Percentiles rank a stretch among this genome's conserved stretches.
phyloP scores from a whole-genome alignment of 2,113 vertebrate species.

The Vanacampus margaritifer region DNA sequence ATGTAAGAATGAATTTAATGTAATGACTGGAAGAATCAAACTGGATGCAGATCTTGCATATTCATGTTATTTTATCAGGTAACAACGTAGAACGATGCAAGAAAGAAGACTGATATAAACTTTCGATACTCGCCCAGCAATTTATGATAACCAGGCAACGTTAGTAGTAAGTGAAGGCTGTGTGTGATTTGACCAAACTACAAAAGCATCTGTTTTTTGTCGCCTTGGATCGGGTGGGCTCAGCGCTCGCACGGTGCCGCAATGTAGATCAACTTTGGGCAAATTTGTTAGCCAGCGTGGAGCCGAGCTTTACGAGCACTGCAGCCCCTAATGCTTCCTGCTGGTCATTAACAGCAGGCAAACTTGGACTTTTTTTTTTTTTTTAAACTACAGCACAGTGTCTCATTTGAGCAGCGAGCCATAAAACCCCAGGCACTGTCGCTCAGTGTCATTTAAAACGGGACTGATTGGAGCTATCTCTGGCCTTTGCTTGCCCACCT shows the following conservation, averaged over 20 bases:
- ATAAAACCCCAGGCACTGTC: conserved; percentile 90
- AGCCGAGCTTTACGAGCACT: conserved; percentile 66
- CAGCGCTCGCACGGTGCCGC: conserved; percentile 17
- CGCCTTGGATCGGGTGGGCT: not conserved
- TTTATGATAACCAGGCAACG: not conserved
- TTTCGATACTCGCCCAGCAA: not conserved
- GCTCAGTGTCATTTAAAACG: conserved; percentile 95
- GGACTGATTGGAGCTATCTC: conserved; percentile 90
- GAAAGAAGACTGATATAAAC: not conserved
- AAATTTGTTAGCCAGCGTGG: conserved; percentile 54
- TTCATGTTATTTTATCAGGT: too few relatives aligned
- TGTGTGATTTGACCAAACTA: not conserved
- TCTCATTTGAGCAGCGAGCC: conserved; percentile 65
- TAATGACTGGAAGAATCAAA: too few relatives aligned
- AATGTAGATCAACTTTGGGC: conserved; percentile 27
- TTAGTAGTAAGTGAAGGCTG: not conserved
- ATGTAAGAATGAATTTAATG: too few relatives aligned
- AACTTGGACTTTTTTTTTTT: conserved; percentile 71
- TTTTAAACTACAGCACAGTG: conserved; percentile 70
- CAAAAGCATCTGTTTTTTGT: too few relatives aligned
- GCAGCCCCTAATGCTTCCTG: conserved; percentile 83
- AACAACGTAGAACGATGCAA: too few relatives aligned
- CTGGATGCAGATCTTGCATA: too few relatives aligned
- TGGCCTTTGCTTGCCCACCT: conserved; percentile 86
- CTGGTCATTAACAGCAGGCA: conserved; percentile 87